Percentiles rank a stretch among this genome's conserved stretches.
Evolutionary conservation across 2,797 vertebrate species (phyloP).

Genomic region (Fistularia tabacaria): DNA sequence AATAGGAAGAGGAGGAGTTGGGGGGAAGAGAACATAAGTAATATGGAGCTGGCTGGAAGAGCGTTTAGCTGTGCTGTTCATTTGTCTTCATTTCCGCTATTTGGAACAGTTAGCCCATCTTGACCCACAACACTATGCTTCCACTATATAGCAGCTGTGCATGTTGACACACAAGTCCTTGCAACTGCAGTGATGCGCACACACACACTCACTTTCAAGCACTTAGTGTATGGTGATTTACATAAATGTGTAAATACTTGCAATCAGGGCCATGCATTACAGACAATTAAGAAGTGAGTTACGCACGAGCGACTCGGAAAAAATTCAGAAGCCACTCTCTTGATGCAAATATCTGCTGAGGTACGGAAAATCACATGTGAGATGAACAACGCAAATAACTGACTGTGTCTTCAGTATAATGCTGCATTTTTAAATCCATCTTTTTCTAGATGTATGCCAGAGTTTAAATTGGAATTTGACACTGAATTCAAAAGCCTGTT

Average conservation of each 20-base stretch:
- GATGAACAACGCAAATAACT: too few relatives aligned
- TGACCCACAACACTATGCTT: slow-evolving; percentile 45
- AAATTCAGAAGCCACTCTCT: too few relatives aligned
- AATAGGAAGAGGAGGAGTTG: slow-evolving; percentile 6
- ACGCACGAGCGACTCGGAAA: too few relatives aligned
- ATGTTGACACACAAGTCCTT: slow-evolving; percentile 16
- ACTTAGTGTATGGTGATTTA: slow-evolving; percentile 27
- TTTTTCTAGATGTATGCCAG: too few relatives aligned
- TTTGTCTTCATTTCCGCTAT: slow-evolving; percentile 72
- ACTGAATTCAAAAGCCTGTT: too few relatives aligned
- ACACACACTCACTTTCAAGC: neutral
- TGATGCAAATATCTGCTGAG: too few relatives aligned
- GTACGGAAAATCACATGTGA: too few relatives aligned
- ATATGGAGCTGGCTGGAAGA: slow-evolving; percentile 55
- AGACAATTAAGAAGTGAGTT: neutral
- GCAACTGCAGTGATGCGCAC: slow-evolving; percentile 8
- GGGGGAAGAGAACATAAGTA: slow-evolving; percentile 42
- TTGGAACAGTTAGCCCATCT: slow-evolving; percentile 52
- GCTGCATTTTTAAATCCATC: too few relatives aligned
- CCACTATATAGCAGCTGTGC: slow-evolving; percentile 41
- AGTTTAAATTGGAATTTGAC: too few relatives aligned
- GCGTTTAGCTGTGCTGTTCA: slow-evolving; percentile 63
- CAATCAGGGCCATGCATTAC: slow-evolving; percentile 20
- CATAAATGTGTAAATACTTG: slow-evolving; percentile 22
- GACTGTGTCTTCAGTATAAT: too few relatives aligned